These are phyloP conservation scores for Callospermophilus lateralis DNA, from an alignment of 2,113 vertebrate species.

Conservation along the genomic window DNA sequence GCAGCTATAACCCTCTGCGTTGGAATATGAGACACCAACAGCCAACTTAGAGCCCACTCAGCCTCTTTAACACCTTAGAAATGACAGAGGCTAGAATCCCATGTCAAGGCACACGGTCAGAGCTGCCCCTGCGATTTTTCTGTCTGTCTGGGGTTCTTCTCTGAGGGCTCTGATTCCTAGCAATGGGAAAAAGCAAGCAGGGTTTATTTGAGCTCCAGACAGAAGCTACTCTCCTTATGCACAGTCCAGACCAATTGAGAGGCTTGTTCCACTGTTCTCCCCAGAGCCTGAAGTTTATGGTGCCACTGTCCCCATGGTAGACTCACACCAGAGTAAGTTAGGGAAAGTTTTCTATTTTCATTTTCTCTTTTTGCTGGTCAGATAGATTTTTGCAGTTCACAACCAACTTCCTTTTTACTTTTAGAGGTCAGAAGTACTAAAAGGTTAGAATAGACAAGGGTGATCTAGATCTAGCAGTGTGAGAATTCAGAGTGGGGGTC, in stretches of 20 bases:
- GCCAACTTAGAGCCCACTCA: neutral
- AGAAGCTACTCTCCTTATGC: fast-evolving
- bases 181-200: neutral
- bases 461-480: neutral
- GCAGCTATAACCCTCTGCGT: neutral
- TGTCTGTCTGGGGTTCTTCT: neutral
- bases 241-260: neutral
- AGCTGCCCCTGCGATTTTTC: neutral
- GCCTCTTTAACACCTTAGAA: neutral
- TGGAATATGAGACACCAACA: neutral
- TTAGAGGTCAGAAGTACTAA: neutral
- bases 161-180: neutral
- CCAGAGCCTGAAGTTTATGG: neutral
- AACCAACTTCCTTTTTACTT: neutral
- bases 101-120: fast-evolving
- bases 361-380: neutral
- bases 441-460: neutral
- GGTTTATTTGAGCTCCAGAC: neutral
- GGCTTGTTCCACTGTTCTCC: neutral
- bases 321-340: neutral
- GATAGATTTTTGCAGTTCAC: neutral
- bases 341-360: neutral
- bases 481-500: fast-evolving
- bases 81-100: neutral
- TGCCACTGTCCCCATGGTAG: neutral